Evolutionary conservation across 2,888 invertebrate genomes (phyloP), one percentile per base, ranked within the genome.

Genomic region (Andrena minutula): DNA sequence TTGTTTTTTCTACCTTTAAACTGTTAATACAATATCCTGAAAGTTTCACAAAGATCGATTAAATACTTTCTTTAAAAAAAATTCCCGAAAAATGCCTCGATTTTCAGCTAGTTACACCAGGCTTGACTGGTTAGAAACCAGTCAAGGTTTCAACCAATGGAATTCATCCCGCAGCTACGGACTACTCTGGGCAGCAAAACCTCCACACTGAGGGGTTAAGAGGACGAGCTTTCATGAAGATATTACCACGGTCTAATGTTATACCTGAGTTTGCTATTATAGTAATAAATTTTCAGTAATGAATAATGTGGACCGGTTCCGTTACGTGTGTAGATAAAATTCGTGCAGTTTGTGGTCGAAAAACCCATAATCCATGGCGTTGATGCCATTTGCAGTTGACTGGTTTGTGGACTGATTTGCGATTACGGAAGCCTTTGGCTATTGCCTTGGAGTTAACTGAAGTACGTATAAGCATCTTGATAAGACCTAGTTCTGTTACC

Each of bases 381-480:
- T 32, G 53, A 26, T 51, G 28, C 30, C n/a, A 41, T 53, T 53
- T 23, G 49, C 64, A 41, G 47, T 41, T 60, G n/a, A n/a, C n/a
- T n/a, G n/a, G n/a, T n/a, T n/a, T n/a, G n/a, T n/a, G n/a, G 30
- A 58, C 51, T 66, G 58, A 76, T 76, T 76, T 56, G 77, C 30
- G 49, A 49, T 20, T 23, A 41, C 12, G 78, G 53, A 41, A 61
- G 60, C 10, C 74, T 32, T 47, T 65, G 26, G 63, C 32, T 41
- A 49, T 16, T 20, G 60, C 30, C 51, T 35, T 12, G 8, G n/a
- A 35, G 3, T 10, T 20, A n/a, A 35, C 64, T n/a, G 53, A 51
- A 6, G 5, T 12, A n/a, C n/a, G 7, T 32, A 64, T 64, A 26
- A 53, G 26, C 10, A 53, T 26, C 64, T 28, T 77, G 78, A 68